A percentile compares a stretch with the other conserved stretches of the same genome.
Evolutionary conservation across 2,113 vertebrate genomes (phyloP).

Genomic region (Microcebus ravelobensis): DNA sequence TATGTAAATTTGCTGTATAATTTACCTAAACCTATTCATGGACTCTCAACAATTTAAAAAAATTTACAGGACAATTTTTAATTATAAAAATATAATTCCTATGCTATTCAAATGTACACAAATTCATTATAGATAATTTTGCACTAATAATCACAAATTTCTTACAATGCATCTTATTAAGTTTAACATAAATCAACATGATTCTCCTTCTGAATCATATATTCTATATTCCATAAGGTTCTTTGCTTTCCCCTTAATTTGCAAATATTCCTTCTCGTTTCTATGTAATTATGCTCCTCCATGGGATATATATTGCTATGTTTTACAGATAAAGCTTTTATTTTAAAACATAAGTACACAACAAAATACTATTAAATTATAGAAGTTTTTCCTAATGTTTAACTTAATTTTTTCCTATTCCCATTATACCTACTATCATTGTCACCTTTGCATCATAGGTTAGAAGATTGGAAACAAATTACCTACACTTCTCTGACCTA

Average conservation of each 20-base stretch:
- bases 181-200: not conserved
- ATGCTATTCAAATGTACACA: not conserved
- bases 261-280: not conserved
- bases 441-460: not conserved
- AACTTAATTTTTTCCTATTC: not conserved
- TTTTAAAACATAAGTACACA: constrained; percentile 18
- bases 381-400: not conserved
- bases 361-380: not conserved
- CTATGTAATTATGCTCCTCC: not conserved
- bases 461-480: not conserved
- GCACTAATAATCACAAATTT: not conserved
- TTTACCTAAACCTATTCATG: not conserved
- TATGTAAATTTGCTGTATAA: not conserved
- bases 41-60: not conserved
- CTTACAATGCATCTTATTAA: not conserved
- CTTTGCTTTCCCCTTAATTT: not conserved
- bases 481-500: not conserved
- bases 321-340: not conserved
- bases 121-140: not conserved
- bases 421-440: not conserved
- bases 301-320: not conserved
- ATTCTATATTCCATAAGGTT: not conserved
- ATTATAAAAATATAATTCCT: not conserved
- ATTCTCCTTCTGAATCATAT: not conserved
- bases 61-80: not conserved